phyloP scores from a whole-genome alignment of 2,797 vertebrate species.

The Selene dorsalis region DNA sequence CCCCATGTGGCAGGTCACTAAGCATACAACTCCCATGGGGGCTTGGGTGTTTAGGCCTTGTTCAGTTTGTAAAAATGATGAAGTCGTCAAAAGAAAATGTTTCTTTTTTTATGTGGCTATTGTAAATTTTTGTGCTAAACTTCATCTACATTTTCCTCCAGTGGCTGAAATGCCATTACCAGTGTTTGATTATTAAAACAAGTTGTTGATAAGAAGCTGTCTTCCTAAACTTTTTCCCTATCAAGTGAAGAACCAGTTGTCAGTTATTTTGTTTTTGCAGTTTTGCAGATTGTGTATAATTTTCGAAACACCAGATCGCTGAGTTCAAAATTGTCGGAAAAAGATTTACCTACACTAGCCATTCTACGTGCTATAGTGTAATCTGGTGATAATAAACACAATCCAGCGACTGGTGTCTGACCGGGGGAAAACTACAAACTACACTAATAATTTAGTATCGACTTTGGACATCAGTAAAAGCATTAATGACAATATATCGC shows the following conservation, averaged over 20 bases:
- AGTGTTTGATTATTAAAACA: no score
- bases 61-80: neutral
- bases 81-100: neutral
- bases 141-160: no score
- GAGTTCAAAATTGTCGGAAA: neutral
- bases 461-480: neutral
- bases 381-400: neutral
- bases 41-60: neutral
- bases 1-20: slow-evolving; percentile 57
- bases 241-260: no score
- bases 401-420: neutral
- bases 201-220: no score
- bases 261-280: no score
- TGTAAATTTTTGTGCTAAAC: no score
- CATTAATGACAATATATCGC: neutral
- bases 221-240: no score
- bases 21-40: neutral
- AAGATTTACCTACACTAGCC: neutral
- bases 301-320: neutral
- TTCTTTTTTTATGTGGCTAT: no score
- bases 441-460: neutral
- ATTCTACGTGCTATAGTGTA: neutral
- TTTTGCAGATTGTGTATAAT: neutral
- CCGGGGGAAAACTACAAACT: neutral
- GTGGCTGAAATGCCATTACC: no score